Base-by-base conservation (phyloP, 2,113 vertebrate species). In the Archilochus colubris region DNA sequence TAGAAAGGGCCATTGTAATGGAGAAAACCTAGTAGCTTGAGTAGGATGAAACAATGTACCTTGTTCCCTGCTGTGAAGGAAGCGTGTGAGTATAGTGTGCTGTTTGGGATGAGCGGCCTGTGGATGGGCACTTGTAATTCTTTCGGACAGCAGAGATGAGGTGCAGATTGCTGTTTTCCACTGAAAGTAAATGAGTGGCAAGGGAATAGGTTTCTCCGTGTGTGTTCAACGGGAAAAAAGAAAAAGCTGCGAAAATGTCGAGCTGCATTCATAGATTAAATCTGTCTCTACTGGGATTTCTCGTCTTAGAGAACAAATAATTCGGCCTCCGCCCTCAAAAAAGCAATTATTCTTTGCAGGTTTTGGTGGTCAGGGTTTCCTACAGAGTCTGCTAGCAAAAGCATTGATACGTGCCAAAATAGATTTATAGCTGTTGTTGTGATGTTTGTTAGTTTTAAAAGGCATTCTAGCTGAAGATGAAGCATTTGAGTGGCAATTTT, bases 81-180 rank as follows among this genome's bases (percentile, higher is more conserved):
- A 4, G 30, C 6, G 33, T 11, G 0, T 7, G n/a, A 8, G 17
- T 19, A 1, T 27, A 3, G 33, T 12, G 18, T 46, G 33, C 38
- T 73, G 36, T 10, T 20, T 72, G 54, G 28, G 24, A 5, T 44
- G 30, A 62, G 30, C 7, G 1, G 36, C 22, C 13, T 51, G 0
- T 18, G 55, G 57, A 33, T 5, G 14, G 22, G 14, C 15, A 12
- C 11, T 68, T 2, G 0, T 16, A 2, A 3, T 75, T 38, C 28
- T 74, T 91, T 50, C 21, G 0, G 17, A 31, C 61, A 18, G 57
- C 20, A 18, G 48, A 67, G 53, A 7, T 21, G 61, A 51, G 20
- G 7, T 68, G 12, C 44, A 57, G 59, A 58, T 12, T 2, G 7
- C 25, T 64, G 30, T 38, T 31, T 48, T 44, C 30, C 25, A 7